Percentiles rank a stretch among this genome's conserved stretches.
Conservation (phyloP, 2,797 vertebrate genomes). For the Capromys pilorides region DNA sequence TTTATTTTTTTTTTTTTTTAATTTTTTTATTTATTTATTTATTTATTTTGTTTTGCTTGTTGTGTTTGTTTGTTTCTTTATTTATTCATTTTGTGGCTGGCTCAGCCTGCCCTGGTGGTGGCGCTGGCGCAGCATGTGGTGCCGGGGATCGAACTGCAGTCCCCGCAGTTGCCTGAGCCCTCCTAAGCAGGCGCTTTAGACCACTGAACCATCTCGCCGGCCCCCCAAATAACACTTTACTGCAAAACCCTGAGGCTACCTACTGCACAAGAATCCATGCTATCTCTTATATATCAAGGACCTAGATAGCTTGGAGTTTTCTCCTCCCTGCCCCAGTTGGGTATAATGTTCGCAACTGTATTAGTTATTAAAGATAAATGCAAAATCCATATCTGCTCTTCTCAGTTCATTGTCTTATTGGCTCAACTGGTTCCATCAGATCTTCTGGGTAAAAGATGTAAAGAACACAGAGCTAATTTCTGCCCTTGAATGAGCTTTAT, state of each 20-base stretch:
- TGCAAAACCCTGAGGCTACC: background rate
- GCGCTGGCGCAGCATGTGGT: too few relatives aligned
- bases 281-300: background rate
- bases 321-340: background rate
- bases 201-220: too few relatives aligned
- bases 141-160: too few relatives aligned
- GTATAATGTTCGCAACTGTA: background rate
- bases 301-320: background rate
- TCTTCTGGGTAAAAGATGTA: background rate
- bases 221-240: constrained; percentile 37
- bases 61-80: too few relatives aligned
- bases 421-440: background rate
- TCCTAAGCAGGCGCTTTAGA: too few relatives aligned
- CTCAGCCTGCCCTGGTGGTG: too few relatives aligned
- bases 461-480: background rate
- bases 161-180: too few relatives aligned
- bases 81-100: too few relatives aligned
- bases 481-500: background rate
- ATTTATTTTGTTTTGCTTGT: too few relatives aligned
- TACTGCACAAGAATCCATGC: background rate
- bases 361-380: constrained; percentile 38
- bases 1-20: too few relatives aligned
- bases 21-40: too few relatives aligned
- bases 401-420: constrained; percentile 28
- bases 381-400: background rate